These are phyloP conservation scores for Gallinago nigripennis DNA, from an alignment of 2,797 vertebrate species.

Conservation along the genomic window DNA sequence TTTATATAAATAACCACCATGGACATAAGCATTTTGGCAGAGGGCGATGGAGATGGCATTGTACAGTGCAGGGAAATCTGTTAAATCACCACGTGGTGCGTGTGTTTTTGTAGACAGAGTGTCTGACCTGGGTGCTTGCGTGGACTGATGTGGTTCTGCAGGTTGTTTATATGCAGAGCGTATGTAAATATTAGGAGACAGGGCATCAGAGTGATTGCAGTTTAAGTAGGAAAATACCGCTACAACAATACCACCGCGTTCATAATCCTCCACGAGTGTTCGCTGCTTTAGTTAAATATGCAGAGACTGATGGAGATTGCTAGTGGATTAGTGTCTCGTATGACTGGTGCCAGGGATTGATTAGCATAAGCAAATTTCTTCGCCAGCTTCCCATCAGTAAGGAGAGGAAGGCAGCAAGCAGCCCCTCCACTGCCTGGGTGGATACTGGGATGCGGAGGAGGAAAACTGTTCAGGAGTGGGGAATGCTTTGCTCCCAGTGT, in stretches of 20 bases:
- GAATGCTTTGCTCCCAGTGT: neutral
- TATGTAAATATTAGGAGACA: constrained; percentile 25
- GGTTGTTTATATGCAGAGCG: neutral
- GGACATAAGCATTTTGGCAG: neutral
- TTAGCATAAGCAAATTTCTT: constrained; percentile 67
- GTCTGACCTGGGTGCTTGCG: neutral
- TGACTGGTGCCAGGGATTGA: constrained; percentile 38
- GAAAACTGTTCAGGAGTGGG: neutral
- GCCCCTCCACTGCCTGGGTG: neutral
- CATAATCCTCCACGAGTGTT: constrained; percentile 49
- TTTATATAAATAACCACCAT: neutral
- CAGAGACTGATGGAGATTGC: constrained; percentile 58
- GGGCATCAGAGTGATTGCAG: neutral
- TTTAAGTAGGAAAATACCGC: constrained; percentile 35
- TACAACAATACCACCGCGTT: constrained; percentile 32
- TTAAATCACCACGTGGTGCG: fast-evolving
- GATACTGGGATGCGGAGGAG: neutral
- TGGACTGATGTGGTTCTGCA: neutral
- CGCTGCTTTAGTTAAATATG: constrained; percentile 54
- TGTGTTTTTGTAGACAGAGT: neutral
- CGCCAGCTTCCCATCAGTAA: neutral
- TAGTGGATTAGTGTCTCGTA: constrained; percentile 48
- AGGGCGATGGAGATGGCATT: neutral
- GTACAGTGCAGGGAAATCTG: neutral
- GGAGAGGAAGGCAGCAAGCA: neutral